These are phyloP conservation scores for Limnothrissa miodon DNA, from an alignment of 2,113 vertebrate species.

Conservation along the genomic window DNA sequence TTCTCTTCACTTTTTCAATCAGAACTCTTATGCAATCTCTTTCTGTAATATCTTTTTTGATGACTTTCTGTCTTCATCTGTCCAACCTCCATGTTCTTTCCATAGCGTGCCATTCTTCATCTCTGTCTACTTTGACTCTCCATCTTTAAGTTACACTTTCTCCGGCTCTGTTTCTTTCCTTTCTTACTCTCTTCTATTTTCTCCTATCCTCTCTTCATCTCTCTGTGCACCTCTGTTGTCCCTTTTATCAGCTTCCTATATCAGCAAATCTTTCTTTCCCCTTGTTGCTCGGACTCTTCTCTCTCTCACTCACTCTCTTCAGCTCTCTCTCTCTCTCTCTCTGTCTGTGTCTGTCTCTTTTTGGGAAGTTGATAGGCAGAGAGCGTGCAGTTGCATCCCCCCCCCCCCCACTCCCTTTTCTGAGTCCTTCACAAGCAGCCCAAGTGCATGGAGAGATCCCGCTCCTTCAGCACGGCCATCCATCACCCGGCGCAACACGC, in stretches of 20 bases:
- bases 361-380: too few species aligned
- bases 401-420: too few species aligned
- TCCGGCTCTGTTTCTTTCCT: neutral
- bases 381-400: too few species aligned
- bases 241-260: too few species aligned
- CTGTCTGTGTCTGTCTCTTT: neutral
- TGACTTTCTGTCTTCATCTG: neutral
- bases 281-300: neutral
- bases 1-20: neutral
- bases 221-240: neutral
- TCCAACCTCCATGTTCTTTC: neutral
- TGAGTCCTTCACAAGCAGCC: neutral
- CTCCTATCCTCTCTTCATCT: neutral
- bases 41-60: conserved; percentile 1
- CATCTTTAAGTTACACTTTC: conserved; percentile 1
- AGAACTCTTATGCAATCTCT: neutral
- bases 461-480: conserved; percentile 40
- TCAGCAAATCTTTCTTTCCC: neutral
- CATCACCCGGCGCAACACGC: conserved; percentile 48
- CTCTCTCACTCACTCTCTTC: neutral
- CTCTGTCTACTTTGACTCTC: neutral
- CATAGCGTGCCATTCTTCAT: neutral
- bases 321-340: neutral
- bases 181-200: neutral
- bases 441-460: conserved; percentile 37